phyloP scores from a whole-genome alignment of 2,113 vertebrate genomes.

The Sigmodon hispidus region DNA sequence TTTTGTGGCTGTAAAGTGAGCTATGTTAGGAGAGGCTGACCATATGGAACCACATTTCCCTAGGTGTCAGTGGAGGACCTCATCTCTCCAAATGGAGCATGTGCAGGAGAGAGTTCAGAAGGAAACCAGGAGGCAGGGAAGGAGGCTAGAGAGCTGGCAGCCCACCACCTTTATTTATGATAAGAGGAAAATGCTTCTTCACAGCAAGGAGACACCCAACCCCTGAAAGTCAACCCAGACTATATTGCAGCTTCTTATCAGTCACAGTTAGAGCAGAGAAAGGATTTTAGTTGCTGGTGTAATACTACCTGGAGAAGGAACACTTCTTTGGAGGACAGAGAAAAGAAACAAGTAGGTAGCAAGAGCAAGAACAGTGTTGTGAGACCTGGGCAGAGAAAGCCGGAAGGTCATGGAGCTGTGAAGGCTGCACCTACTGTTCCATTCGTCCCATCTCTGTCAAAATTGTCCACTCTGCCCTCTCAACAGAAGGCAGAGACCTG shows the following conservation, averaged over 20 bases:
- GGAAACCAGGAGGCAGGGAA: not conserved
- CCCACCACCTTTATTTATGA: constrained; percentile 37
- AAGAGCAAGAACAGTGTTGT: not conserved
- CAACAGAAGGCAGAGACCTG: not conserved
- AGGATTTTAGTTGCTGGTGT: not conserved
- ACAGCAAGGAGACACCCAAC: constrained; percentile 24
- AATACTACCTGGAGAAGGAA: not conserved
- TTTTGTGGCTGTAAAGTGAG: not conserved
- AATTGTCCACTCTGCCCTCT: not conserved
- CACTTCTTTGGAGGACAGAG: not conserved
- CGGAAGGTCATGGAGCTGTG: not conserved
- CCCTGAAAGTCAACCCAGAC: not conserved
- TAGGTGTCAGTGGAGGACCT: not conserved
- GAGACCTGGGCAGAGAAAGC: not conserved
- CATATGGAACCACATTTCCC: not conserved
- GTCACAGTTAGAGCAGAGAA: not conserved
- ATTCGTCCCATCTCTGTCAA: not conserved
- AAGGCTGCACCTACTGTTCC: not conserved
- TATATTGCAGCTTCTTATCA: not conserved
- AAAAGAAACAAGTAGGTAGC: not conserved
- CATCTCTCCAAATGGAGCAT: not conserved
- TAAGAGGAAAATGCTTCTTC: constrained; percentile 41
- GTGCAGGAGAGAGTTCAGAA: not conserved
- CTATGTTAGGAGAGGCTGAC: not conserved
- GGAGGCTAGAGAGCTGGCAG: constrained; percentile 37